Base-by-base conservation (phyloP, 2,113 vertebrate species). In the Hippocampus guttulatus region DNA sequence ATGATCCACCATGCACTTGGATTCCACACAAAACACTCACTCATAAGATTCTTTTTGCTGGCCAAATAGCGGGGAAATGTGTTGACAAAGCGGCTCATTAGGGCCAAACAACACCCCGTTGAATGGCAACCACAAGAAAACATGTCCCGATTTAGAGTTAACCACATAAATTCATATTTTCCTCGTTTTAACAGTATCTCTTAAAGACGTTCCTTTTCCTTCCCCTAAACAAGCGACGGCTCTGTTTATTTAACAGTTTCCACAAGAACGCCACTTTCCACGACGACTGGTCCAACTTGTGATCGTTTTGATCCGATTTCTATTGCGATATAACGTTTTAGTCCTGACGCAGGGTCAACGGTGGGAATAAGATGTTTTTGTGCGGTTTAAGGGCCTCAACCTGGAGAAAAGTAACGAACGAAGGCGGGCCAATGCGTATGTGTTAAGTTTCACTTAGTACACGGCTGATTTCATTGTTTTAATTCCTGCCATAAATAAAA, bases 141-240 rank as follows among this genome's bases (percentile, higher is more conserved):
- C 70, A 64, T 52, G 76, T 70, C 60, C 69, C 76, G 88, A 90
- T 87, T 86, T 88, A 72, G 82, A 91, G 84, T 92, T 91, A 88
- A 85, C 74, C 73, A 74, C 79, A 92, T 75, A 92, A 93, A 80
- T 93, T 92, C 75, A 77, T 89, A 64, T 93, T 93, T 93, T 87
- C 85, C 87, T 89, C 88, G 90, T 93, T 93, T 93, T 93, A 83
- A 86, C 88, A 80, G 77, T 92, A 92, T 93, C 86, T 92, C 73
- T 38, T 58, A 73, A 88, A 91, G 87, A 71, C 71, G 67, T 2
- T 62, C 49, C 71, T 89, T 88, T 87, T 69, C 73, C 78, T 25
- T 57, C 40, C 71, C n/a, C 41, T 68, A 33, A 77, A 78, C 76
- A 79, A 66, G 21, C 1, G 47, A 57, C 75, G 2, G 12, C 72